Evolutionary conservation across 2,113 vertebrate genomes (phyloP), one percentile per base, ranked within the genome.

Genomic region (Oenanthe oenanthe): DNA sequence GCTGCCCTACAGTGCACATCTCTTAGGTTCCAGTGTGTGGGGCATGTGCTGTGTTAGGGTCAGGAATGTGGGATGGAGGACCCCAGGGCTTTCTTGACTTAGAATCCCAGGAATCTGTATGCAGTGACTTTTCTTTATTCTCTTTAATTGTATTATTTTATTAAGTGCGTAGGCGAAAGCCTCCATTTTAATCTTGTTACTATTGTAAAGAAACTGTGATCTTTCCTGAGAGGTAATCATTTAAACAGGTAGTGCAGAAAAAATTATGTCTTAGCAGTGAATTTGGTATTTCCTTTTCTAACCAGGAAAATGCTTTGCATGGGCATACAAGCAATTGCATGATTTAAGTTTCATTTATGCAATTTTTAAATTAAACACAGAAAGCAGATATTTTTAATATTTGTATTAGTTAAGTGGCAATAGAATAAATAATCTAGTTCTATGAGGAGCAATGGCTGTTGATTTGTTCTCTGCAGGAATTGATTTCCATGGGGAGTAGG

Each of bases 1-100:
- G 38, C 40, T 34, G 20, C 24, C 48, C n/a, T 5, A 3, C 40
- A 38, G 48, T 4, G 1, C 6, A 0, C 10, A 5, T 28, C 43
- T 74, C 32, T 63, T 5, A 1, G 51, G 20, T 28, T 40, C 3
- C 4, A 32, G 34, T 3, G 4, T 13, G 7, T 26, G 28, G 57
- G 36, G 54, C 4, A 0, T 1, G 1, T 50, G 34, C 21, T 57
- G 22, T 2, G 3, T 32, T 53, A 12, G 73, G 57, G 51, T 43
- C 38, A 36, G 47, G 29, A 56, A 57, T 2, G 7, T 40, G 61
- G 65, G 42, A 10, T 63, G 47, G 38, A 29, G 34, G 11, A 38
- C 12, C 17, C 13, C 22, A 43, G 12, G 47, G 47, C 40, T 77
- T 63, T 38, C 66, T 58, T 84, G 25, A 48, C 67, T 53, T 61